phyloP scores from a whole-genome alignment of 2,797 vertebrate genomes.

The Eulemur rubriventer region DNA sequence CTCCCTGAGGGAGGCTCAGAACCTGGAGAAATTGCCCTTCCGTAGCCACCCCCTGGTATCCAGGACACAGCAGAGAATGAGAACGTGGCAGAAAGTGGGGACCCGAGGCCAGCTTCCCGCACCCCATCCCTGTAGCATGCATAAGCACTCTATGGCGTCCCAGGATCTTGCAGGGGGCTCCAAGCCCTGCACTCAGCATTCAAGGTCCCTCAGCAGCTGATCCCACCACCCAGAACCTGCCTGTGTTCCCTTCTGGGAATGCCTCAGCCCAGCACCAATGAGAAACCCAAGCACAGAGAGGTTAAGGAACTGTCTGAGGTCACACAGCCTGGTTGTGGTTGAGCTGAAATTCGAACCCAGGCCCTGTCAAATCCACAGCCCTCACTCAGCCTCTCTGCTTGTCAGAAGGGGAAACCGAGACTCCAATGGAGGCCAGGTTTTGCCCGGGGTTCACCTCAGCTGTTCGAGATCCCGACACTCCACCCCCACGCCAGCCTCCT shows the following conservation, averaged over 20 bases:
- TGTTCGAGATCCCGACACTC: background rate
- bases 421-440: background rate
- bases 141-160: background rate
- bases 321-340: background rate
- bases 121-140: background rate
- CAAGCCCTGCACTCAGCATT: background rate
- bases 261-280: background rate
- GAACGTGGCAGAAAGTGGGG: background rate
- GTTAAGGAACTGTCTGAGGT: background rate
- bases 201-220: background rate
- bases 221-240: background rate
- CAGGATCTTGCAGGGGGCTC: background rate
- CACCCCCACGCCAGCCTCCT: background rate
- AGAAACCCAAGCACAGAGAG: background rate
- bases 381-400: background rate
- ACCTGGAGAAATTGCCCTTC: background rate
- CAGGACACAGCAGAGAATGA: background rate
- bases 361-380: background rate
- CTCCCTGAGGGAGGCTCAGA: background rate
- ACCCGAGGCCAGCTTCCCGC: background rate
- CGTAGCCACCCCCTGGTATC: no score
- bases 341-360: background rate
- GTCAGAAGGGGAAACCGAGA: background rate
- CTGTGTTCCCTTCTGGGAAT: background rate
- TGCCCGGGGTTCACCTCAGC: background rate